These are phyloP conservation scores for Troilus luridus DNA, from an alignment of 2,888 invertebrate genomes.

Conservation along the genomic window DNA sequence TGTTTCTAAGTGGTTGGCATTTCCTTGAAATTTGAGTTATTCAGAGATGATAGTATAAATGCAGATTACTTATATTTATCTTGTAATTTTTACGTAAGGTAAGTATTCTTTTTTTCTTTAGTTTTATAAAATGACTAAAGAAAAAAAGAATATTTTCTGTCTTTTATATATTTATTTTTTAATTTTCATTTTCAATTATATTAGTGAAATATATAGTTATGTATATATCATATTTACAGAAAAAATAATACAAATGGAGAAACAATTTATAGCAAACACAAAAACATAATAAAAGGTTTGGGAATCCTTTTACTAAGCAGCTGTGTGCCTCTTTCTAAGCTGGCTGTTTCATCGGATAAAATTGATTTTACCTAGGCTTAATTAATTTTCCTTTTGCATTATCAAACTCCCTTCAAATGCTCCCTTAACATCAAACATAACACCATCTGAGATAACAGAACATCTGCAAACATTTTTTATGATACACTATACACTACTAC, in stretches of 20 bases:
- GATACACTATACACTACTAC: background rate
- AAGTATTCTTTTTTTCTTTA: background rate
- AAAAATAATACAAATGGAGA: background rate
- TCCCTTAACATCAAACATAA: conserved; percentile 37
- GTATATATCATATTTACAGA: background rate
- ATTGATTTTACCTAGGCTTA: conserved; percentile 54
- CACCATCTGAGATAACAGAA: conserved; percentile 55
- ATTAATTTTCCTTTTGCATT: conserved; percentile 57
- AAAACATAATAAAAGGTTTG: background rate
- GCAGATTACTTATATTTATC: background rate
- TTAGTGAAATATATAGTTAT: background rate
- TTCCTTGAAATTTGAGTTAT: background rate
- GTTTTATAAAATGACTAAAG: background rate
- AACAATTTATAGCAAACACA: background rate
- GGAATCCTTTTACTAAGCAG: background rate
- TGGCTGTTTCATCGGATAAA: conserved; percentile 56
- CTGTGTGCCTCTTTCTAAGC: conserved; percentile 52
- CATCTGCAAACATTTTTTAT: conserved; percentile 42
- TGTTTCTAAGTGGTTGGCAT: too few species aligned
- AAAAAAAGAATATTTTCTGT: background rate
- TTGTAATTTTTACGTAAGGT: background rate
- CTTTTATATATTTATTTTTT: background rate
- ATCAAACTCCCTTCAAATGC: conserved; percentile 29
- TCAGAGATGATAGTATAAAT: background rate
- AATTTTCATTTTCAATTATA: background rate